Evolutionary conservation across 2,888 invertebrate genomes (phyloP).

Genomic region (Cataglyphis rosenhaueri): DNA sequence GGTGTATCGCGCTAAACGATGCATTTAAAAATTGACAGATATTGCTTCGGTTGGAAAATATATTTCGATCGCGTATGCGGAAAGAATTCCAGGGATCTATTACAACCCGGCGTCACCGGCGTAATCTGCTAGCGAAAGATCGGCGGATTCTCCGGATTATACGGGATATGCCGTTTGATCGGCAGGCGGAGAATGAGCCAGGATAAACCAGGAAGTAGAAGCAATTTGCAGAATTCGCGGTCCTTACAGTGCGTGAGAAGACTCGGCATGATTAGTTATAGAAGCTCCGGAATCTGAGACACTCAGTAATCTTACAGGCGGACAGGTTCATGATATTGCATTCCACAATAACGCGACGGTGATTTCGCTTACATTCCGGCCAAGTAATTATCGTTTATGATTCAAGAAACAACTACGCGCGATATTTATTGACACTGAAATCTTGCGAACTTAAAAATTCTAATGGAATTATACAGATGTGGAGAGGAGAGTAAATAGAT

Average conservation of each 20-base stretch:
- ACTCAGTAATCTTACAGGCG: conserved; percentile 48
- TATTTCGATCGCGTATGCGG: conserved; percentile 14
- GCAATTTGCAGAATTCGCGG: conserved; percentile 75
- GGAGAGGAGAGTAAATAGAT: no score
- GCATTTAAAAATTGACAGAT: conserved; percentile 35
- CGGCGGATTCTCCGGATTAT: conserved; percentile 68
- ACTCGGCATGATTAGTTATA: conserved; percentile 65
- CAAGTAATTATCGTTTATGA: conserved; percentile 66
- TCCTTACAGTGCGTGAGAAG: conserved; percentile 76
- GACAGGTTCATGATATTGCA: conserved; percentile 47
- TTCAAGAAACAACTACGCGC: conserved; percentile 53
- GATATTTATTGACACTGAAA: conserved; percentile 35
- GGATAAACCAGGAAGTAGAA: conserved; percentile 72
- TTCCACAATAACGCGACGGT: conserved; percentile 27
- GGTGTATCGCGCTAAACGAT: conserved; percentile 3
- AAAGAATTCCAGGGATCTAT: conserved; percentile 54
- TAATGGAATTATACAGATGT: no score
- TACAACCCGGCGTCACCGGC: conserved; percentile 58
- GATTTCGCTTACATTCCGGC: conserved; percentile 25
- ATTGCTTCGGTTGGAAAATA: conserved; percentile 25
- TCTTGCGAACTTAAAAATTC: no score
- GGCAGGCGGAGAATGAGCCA: conserved; percentile 63
- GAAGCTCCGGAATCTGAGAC: conserved; percentile 69
- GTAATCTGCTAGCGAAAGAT: conserved; percentile 60
- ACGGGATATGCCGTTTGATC: conserved; percentile 69